Evolutionary conservation across 1,140 invertebrate genomes (phyloP).

Genomic region (Meteorus sp.): DNA sequence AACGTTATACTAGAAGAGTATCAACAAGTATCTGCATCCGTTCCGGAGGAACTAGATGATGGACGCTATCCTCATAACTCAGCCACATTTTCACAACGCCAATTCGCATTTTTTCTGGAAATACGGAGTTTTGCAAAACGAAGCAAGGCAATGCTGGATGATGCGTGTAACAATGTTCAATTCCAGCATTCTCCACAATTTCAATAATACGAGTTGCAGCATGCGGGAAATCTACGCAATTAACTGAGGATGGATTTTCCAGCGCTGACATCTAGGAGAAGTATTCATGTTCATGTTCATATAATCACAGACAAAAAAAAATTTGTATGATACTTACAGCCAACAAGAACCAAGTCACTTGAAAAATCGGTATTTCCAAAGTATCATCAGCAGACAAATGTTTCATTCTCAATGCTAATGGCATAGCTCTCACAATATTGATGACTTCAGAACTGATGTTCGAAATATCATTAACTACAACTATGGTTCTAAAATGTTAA

Average conservation of each 20-base stretch:
- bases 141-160: neutral
- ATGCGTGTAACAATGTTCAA: slow-evolving; percentile 7
- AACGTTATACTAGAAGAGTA: neutral
- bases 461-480: too few species aligned
- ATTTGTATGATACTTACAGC: neutral
- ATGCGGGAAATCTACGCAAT: neutral
- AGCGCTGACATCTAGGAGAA: neutral
- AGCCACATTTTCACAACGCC: slow-evolving; percentile 7
- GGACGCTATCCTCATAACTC: neutral
- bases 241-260: neutral
- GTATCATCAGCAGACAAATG: neutral
- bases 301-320: neutral
- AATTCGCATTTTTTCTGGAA: neutral
- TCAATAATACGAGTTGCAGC: neutral
- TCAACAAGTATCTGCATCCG: neutral
- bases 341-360: slow-evolving; percentile 3
- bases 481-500: too few species aligned
- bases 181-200: slow-evolving; percentile 2
- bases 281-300: neutral
- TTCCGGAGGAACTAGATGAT: neutral
- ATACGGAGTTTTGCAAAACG: neutral
- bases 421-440: neutral
- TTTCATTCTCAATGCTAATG: neutral
- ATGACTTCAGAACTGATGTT: neutral
- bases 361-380: neutral